Conservation (phyloP, 1,140 invertebrate species). For the Leptopilina boulardi region DNA sequence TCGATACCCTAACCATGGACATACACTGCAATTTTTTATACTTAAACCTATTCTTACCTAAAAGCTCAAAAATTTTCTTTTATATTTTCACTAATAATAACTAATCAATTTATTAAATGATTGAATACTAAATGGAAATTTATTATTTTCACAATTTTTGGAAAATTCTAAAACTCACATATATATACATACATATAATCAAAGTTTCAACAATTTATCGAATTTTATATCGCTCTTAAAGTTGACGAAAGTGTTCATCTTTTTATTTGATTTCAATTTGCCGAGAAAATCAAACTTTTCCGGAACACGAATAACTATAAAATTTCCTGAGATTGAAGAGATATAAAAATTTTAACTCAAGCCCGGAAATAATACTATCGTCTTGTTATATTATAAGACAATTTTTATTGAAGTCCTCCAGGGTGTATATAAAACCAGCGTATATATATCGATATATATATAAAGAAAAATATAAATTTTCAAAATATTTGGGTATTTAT, state of each 20-base stretch:
- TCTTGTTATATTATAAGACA: not conserved
- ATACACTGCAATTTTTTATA: too few species aligned
- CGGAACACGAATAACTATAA: not conserved
- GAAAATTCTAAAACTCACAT: not conserved
- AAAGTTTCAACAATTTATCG: not conserved
- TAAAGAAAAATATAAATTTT: too few species aligned
- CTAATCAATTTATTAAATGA: too few species aligned
- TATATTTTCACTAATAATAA: too few species aligned
- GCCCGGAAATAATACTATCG: not conserved
- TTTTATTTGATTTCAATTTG: not conserved
- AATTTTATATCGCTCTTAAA: not conserved
- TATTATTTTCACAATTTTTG: not conserved
- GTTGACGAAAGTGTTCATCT: not conserved
- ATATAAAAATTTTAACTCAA: not conserved
- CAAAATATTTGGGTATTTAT: not conserved
- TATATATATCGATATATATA: not conserved
- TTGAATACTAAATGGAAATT: too few species aligned
- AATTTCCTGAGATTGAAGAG: not conserved
- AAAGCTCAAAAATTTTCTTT: too few species aligned
- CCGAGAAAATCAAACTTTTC: slow-evolving; percentile 8
- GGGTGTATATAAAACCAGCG: not conserved
- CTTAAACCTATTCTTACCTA: too few species aligned
- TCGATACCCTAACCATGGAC: too few species aligned
- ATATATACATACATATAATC: not conserved
- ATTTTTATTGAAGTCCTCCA: not conserved